phyloP scores from a whole-genome alignment of 2,888 invertebrate species.

The Tenthredo distinguenda region DNA sequence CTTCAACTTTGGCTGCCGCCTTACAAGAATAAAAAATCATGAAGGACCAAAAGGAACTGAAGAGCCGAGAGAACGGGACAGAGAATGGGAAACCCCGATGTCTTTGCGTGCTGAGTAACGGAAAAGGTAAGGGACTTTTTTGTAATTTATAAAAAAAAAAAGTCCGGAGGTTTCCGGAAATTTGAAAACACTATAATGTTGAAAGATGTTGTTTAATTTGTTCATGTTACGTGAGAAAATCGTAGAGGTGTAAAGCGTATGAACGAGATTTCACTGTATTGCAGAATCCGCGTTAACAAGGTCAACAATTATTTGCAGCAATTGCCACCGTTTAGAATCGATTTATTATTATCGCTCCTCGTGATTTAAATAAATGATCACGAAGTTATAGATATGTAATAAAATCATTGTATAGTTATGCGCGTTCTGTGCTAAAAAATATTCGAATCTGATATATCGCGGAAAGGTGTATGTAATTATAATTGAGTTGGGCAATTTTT shows the following conservation, averaged over 20 bases:
- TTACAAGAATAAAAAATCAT: background rate
- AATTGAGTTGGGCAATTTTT: background rate
- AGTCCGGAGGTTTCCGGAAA: background rate
- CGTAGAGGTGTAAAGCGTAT: too few relatives aligned
- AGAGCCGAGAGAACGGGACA: constrained; percentile 45
- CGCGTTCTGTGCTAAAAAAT: background rate
- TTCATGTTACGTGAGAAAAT: background rate
- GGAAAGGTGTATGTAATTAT: background rate
- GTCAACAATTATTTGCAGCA: background rate
- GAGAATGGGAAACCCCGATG: constrained; percentile 49
- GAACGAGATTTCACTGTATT: background rate
- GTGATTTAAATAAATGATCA: background rate
- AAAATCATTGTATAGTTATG: background rate
- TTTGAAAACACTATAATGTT: background rate
- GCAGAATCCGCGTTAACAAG: constrained; percentile 1
- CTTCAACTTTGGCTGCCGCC: background rate
- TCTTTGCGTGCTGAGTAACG: constrained; percentile 21
- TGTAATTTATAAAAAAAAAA: background rate
- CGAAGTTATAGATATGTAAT: background rate
- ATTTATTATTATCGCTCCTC: background rate
- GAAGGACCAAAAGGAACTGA: constrained; percentile 53
- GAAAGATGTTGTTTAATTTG: background rate
- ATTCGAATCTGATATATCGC: background rate
- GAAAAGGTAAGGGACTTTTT: constrained; percentile 25
- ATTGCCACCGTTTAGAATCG: background rate